Conservation (phyloP, 1,140 invertebrate genomes). For the Goniozus legneri region DNA sequence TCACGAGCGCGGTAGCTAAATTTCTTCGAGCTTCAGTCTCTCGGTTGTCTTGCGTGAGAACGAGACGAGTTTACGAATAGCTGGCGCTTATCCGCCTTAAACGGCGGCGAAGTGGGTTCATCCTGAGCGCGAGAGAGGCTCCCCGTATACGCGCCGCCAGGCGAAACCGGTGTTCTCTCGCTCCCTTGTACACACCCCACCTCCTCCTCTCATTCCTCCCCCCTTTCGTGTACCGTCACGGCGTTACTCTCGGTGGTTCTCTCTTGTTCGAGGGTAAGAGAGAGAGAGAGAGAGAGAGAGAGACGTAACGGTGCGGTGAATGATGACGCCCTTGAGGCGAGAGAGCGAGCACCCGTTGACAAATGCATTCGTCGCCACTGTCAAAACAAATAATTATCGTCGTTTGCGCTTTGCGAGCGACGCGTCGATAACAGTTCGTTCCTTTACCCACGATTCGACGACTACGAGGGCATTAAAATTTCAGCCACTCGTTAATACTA, state of each 20-base stretch:
- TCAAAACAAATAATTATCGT: conserved; percentile 24
- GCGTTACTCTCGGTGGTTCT: neutral
- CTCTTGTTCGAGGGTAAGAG: neutral
- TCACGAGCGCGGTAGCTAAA: no score
- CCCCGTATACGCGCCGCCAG: conserved; percentile 1
- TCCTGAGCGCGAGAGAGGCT: conserved; percentile 8
- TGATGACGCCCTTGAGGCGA: conserved; percentile 24
- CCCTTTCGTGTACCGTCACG: neutral
- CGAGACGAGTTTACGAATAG: conserved; percentile 21
- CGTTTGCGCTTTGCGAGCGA: conserved; percentile 17
- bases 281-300: conserved; percentile 3
- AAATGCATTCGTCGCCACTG: conserved; percentile 23
- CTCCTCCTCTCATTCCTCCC: conserved; percentile 9
- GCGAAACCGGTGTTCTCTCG: conserved; percentile 9
- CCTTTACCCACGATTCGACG: conserved; percentile 12
- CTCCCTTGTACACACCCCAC: neutral
- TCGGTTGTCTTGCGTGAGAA: no score
- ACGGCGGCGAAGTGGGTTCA: conserved; percentile 19
- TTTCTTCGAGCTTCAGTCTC: no score
- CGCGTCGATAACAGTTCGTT: conserved; percentile 18
- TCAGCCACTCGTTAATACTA: no score
- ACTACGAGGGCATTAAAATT: no score
- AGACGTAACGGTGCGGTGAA: conserved; percentile 13
- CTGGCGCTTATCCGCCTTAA: conserved; percentile 18
- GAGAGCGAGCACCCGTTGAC: conserved; percentile 21